A percentile compares a stretch with the other conserved stretches of the same genome.
Evolutionary conservation across 2,888 invertebrate species (phyloP).

Genomic region (Stenichneumon culpator): DNA sequence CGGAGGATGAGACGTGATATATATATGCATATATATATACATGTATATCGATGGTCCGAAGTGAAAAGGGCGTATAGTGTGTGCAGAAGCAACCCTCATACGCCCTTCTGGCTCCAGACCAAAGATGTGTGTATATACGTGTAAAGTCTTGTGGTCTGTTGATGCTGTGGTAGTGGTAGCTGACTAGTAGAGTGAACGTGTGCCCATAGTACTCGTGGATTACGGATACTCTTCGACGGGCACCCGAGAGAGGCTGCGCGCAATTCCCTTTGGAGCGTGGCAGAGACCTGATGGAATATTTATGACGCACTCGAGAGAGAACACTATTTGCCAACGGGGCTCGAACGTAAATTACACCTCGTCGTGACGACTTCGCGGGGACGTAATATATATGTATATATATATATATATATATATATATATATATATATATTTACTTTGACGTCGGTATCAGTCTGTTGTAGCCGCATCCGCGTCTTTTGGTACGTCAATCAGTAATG

Average conservation of each 20-base stretch:
- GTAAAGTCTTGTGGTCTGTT: constrained; percentile 1
- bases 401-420: not conserved
- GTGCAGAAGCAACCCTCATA: no score
- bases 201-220: constrained; percentile 48
- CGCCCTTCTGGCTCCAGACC: no score
- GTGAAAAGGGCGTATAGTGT: no score
- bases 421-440: not conserved
- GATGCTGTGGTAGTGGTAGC: constrained; percentile 22
- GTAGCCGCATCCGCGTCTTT: constrained; percentile 3
- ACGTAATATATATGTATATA: constrained; percentile 2
- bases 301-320: constrained; percentile 61
- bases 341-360: constrained; percentile 62
- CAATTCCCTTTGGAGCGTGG: constrained; percentile 59
- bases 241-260: constrained; percentile 30
- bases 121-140: no score
- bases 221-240: constrained; percentile 54
- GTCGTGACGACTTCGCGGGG: constrained; percentile 45
- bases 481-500: not conserved
- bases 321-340: constrained; percentile 56
- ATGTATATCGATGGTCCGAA: no score
- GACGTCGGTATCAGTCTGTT: constrained; percentile 1
- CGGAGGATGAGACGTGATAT: constrained; percentile 42
- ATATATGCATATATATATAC: constrained; percentile 24
- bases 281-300: constrained; percentile 65
- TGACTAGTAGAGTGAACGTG: constrained; percentile 48